Percentiles rank a stretch among this genome's conserved stretches.
phyloP scores from a whole-genome alignment of 2,113 vertebrate species.

The Piaya cayana region DNA sequence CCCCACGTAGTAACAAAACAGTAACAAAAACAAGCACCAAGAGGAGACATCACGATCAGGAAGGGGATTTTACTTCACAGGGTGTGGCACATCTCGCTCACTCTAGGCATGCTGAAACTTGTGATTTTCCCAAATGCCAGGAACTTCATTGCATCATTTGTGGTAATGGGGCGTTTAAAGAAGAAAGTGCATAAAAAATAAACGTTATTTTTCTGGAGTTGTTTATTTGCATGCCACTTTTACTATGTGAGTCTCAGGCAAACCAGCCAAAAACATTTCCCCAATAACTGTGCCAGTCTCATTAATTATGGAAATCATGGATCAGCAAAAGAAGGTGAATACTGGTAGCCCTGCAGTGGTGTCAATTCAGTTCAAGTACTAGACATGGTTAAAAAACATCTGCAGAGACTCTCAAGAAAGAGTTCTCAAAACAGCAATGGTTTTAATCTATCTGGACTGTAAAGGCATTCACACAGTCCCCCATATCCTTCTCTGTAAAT shows the following conservation, averaged over 20 bases:
- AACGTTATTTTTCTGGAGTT: neutral
- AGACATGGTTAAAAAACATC: neutral
- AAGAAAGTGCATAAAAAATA: neutral
- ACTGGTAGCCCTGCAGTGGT: neutral
- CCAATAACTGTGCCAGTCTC: neutral
- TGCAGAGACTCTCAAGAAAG: neutral
- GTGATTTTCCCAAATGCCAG: neutral
- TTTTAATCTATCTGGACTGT: too few relatives aligned
- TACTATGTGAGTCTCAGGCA: neutral
- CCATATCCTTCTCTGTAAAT: too few relatives aligned
- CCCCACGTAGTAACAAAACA: neutral
- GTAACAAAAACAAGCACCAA: neutral
- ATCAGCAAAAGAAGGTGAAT: neutral
- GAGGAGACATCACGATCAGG: neutral
- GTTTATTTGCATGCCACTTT: neutral
- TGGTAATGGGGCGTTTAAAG: neutral
- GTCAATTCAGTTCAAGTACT: neutral
- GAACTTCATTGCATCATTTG: neutral
- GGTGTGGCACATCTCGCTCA: accelerated
- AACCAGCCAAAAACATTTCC: neutral
- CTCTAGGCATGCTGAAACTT: neutral
- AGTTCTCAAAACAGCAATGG: too few relatives aligned
- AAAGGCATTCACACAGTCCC: too few relatives aligned
- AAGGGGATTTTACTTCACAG: neutral
- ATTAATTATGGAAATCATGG: neutral